Conservation (phyloP, 2,888 invertebrate genomes). For the Limnephilus auricula region DNA sequence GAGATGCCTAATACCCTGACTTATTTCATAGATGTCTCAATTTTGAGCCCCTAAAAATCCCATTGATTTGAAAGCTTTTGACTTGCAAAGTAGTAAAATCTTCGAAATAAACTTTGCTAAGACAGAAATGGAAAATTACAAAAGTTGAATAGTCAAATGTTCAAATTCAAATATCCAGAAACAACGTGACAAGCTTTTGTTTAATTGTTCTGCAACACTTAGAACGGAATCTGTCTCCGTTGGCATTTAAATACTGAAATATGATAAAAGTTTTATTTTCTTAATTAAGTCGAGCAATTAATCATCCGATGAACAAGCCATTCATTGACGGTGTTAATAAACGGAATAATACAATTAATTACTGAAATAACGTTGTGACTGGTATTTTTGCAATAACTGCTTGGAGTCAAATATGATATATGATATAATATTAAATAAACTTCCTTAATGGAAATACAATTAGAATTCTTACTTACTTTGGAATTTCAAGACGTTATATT, state of each 20-base stretch:
- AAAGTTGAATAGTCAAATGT: conserved; percentile 22
- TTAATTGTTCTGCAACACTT: conserved; percentile 29
- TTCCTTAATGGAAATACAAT: not conserved
- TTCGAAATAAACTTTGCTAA: conserved; percentile 3
- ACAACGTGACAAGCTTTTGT: conserved; percentile 21
- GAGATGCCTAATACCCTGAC: not conserved
- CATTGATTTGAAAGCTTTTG: not conserved
- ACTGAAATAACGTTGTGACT: not conserved
- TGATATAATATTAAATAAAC: not conserved
- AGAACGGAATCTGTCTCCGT: conserved; percentile 32
- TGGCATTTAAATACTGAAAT: conserved; percentile 18
- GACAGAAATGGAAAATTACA: not conserved
- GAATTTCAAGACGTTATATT: not conserved
- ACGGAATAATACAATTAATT: not conserved
- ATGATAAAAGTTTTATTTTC: conserved; percentile 19
- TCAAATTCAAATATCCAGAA: not conserved
- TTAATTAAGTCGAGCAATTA: conserved; percentile 15
- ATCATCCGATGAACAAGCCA: not conserved
- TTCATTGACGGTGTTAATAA: conserved; percentile 2
- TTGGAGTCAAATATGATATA: not conserved
- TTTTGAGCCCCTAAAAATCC: not conserved
- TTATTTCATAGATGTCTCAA: not conserved
- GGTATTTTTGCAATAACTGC: not conserved
- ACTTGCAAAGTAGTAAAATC: not conserved
- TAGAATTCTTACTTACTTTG: not conserved